Base-by-base conservation (phyloP, 2,797 vertebrate genomes). In the Phalanger gymnotis region DNA sequence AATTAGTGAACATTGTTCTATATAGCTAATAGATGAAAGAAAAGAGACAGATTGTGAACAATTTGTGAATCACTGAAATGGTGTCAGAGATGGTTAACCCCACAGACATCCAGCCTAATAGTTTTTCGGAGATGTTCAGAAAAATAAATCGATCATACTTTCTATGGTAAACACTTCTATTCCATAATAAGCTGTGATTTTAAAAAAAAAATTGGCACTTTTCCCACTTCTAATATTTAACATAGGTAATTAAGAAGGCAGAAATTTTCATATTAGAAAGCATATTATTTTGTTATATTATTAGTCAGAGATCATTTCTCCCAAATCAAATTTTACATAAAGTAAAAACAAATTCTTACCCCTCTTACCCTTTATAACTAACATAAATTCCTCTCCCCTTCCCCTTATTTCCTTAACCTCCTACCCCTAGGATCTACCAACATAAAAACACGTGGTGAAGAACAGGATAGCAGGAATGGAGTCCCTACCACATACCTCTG, bases 21-120 rank as follows among this genome's bases (percentile, higher is more conserved):
- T 91, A 93, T 89, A 91, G 90, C 92, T 93, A 30, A 58, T 34
- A 95, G 57, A 57, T 91, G 93, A 53, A 47, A 94, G 87, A 92
- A 66, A 13, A 93, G 47, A 91, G 12, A 22, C 0, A 89, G 53
- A 61, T 56, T 56, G 92, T 30, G 28, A 53, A 31, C 14, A 56
- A 22, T 81, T 54, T 31, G 30, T 28, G 54, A 2, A 3, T 54
- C 30, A 53, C 34, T 94, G 47, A 95, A 95, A 57, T 92, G 53
- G 73, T 30, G 3, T 31, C 93, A 47, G 54, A 57, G 27, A 90
- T 31, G 56, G 54, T 89, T 92, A 96, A 90, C 57, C 51, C 4
- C 40, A 66, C 30, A 34, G 58, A 30, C 58, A 95, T 93, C 54
- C 91, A 90, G 52, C 13, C 14, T 92, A 92, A 57, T 14, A 73